These are phyloP conservation scores for Sprattus sprattus DNA, from an alignment of 2,113 vertebrate species.

Conservation along the genomic window DNA sequence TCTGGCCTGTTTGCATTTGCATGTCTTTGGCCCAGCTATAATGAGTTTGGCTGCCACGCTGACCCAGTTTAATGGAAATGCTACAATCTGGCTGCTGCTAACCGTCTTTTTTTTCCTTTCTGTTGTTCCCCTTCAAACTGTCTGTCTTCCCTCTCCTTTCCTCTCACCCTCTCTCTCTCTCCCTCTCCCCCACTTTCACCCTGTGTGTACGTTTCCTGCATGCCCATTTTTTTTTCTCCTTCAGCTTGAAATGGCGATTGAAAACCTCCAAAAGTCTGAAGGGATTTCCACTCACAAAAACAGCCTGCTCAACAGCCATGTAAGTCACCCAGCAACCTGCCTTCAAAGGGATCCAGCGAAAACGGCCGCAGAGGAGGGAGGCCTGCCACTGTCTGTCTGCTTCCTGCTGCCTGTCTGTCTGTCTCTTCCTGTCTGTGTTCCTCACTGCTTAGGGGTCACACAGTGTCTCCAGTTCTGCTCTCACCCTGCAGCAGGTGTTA, in stretches of 20 bases:
- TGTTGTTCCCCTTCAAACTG: slow-evolving; percentile 37
- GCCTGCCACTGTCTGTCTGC: neutral
- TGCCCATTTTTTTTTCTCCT: slow-evolving; percentile 72
- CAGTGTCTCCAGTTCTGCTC: slow-evolving; percentile 44
- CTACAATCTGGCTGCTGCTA: slow-evolving; percentile 82
- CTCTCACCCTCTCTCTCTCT: slow-evolving; percentile 35
- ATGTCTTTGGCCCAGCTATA: slow-evolving; percentile 72
- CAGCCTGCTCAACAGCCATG: slow-evolving; percentile 99
- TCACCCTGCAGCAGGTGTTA: slow-evolving; percentile 32
- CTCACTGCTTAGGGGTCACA: slow-evolving; percentile 33
- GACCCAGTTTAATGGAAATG: slow-evolving; percentile 74
- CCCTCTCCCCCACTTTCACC: neutral
- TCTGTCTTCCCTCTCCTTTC: slow-evolving; percentile 54
- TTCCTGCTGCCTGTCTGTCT: neutral
- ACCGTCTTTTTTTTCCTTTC: slow-evolving; percentile 86
- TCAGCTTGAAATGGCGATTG: slow-evolving; percentile 99
- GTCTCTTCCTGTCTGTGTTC: slow-evolving; percentile 42
- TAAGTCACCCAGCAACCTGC: slow-evolving; percentile 82
- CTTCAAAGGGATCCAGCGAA: neutral
- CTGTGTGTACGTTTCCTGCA: slow-evolving; percentile 56
- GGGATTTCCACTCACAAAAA: slow-evolving; percentile 99
- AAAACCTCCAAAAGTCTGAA: slow-evolving; percentile 99
- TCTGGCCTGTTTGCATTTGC: slow-evolving; percentile 63
- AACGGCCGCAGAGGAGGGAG: neutral
- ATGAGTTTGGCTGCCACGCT: slow-evolving; percentile 69